Conservation (phyloP, 1,140 invertebrate species). For the Epicauta chinensis region DNA sequence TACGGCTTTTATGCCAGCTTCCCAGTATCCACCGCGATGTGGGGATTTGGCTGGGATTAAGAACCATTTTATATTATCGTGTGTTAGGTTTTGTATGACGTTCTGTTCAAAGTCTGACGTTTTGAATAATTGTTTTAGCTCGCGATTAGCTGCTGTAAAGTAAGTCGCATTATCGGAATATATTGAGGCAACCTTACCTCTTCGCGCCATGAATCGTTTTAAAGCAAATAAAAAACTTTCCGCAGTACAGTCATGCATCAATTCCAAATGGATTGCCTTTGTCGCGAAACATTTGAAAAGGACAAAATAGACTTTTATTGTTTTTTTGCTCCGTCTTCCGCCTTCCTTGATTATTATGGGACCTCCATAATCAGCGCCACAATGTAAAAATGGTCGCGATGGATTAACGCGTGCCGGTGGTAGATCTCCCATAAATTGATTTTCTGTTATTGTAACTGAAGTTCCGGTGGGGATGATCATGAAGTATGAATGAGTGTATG, state of each 20-base stretch:
- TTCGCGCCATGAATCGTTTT: slow-evolving; percentile 35
- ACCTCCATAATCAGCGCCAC: slow-evolving; percentile 37
- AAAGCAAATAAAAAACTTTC: slow-evolving; percentile 36
- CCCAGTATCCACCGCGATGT: slow-evolving; percentile 42
- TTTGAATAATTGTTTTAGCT: not conserved
- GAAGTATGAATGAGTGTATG: too few species aligned
- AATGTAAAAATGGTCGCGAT: slow-evolving; percentile 25
- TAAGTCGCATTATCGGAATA: slow-evolving; percentile 15
- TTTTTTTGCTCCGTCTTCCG: not conserved
- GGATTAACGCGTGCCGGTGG: slow-evolving; percentile 28
- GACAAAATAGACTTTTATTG: slow-evolving; percentile 35
- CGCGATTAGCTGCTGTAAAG: not conserved
- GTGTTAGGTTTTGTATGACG: not conserved
- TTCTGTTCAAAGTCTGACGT: too few species aligned
- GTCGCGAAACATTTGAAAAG: slow-evolving; percentile 39
- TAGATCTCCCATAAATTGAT: slow-evolving; percentile 38
- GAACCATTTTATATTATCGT: slow-evolving; percentile 28
- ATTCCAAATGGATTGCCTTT: slow-evolving; percentile 34
- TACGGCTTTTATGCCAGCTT: slow-evolving; percentile 25
- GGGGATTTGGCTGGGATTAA: slow-evolving; percentile 36
- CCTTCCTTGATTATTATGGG: slow-evolving; percentile 25
- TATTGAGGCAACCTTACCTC: slow-evolving; percentile 33
- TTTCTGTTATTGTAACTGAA: slow-evolving; percentile 3
- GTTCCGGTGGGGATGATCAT: too few species aligned
- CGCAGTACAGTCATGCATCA: slow-evolving; percentile 18